Conservation (phyloP, 2,113 vertebrate genomes). For the Paramormyrops kingsleyae region DNA sequence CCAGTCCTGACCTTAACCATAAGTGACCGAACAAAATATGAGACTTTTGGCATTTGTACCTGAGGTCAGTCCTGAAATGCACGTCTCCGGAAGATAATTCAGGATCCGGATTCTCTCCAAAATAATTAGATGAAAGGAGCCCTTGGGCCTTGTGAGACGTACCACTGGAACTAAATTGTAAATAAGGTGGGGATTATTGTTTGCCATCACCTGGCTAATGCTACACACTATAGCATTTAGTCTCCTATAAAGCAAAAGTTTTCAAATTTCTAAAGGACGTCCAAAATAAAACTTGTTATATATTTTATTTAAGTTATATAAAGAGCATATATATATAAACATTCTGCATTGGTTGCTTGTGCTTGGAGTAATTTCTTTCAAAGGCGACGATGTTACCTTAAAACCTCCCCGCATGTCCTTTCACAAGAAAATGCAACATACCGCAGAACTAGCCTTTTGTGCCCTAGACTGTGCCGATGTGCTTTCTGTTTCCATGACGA, state of each 20-base stretch:
- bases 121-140: background rate
- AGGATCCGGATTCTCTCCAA: background rate
- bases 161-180: slow-evolving; percentile 46
- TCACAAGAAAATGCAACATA: slow-evolving; percentile 55
- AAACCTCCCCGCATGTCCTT: slow-evolving; percentile 56
- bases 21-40: background rate
- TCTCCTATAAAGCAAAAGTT: background rate
- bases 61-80: background rate
- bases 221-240: background rate
- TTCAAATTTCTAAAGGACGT: background rate
- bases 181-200: slow-evolving; percentile 35
- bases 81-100: background rate
- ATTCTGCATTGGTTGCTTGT: slow-evolving; percentile 53
- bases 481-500: slow-evolving; percentile 80
- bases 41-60: too few species aligned
- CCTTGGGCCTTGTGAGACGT: background rate
- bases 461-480: slow-evolving; percentile 63
- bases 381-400: slow-evolving; percentile 65
- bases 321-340: slow-evolving; percentile 40
- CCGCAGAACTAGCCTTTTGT: slow-evolving; percentile 59
- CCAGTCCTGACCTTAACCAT: background rate
- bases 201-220: background rate
- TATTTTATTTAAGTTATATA: background rate
- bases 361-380: slow-evolving; percentile 66
- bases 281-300: background rate